Base-by-base conservation (phyloP, 2,888 invertebrate species). In the Thera obeliscata region DNA sequence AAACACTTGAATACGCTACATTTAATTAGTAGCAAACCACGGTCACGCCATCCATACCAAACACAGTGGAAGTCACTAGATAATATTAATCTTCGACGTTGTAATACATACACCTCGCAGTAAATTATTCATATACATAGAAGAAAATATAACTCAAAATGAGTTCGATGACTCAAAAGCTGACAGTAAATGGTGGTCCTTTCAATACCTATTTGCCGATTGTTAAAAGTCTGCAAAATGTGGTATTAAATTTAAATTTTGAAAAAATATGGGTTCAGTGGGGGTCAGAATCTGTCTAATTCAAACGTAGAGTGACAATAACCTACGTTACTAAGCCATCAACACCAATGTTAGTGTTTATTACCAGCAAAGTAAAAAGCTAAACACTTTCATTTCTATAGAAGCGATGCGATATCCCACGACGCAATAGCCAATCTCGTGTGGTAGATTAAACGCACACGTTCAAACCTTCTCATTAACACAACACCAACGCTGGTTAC, bases 1-100 rank as follows among this genome's bases (percentile, higher is more conserved):
- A 79, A 76, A 77, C 80, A 77, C 79, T 79, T 75, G 80, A 81
- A 80, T 78, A 57, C 78, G 78, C 64, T 76, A 75, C 73, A 78
- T 71, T 76, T 75, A 69, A 76, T 75, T 76, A 56, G 73, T 71
- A 65, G 70, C 35, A 56, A 66, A 61, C 64, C 60, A 66, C 55
- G 57, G 58, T 64, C 59, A 63, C 58, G 64, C 57, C 55, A 54
- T 38, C 48, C 41, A 8, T 54, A 48, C 35, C n/a, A 33, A n/a
- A n/a, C 7, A 46, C 43, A 46, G 7, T 9, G 8, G 43, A 46
- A 46, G 43, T 9, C 43, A 46, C 43, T 2, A 9, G 43, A 46
- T 46, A 46, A 8, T 46, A 41, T 41, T 41, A 41, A 41, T 41
- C 41, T 7, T 41, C 41, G 6, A 5, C 41, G 41, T 41, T 5